These are phyloP conservation scores for Pseudomugil tenellus DNA, from an alignment of 2,797 vertebrate species.

Conservation along the genomic window DNA sequence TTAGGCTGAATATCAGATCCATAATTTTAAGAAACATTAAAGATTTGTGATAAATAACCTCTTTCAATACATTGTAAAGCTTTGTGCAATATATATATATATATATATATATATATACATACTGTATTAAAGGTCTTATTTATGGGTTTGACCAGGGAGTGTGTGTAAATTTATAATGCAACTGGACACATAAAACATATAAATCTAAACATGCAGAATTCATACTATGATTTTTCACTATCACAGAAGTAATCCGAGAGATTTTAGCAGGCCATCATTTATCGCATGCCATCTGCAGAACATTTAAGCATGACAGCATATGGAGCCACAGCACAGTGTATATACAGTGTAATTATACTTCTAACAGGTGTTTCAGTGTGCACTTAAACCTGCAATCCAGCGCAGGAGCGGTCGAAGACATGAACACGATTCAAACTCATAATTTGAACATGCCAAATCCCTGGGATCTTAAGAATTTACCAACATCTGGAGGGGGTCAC, in stretches of 20 bases:
- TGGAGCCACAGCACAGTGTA: conserved; percentile 55
- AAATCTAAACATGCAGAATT: conserved; percentile 14
- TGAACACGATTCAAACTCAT: conserved; percentile 68
- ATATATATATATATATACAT: neutral
- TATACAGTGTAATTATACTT: conserved; percentile 78
- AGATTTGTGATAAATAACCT: neutral
- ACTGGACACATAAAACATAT: conserved; percentile 16
- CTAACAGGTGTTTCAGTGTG: conserved; percentile 80
- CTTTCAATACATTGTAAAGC: too few relatives aligned
- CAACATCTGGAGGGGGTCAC: conserved; percentile 80
- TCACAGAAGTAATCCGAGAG: conserved; percentile 34
- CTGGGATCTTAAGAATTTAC: conserved; percentile 73
- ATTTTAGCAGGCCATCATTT: conserved; percentile 48
- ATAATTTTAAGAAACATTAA: neutral
- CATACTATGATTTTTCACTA: conserved; percentile 34
- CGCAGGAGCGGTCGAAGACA: conserved; percentile 58
- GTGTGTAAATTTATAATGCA: neutral
- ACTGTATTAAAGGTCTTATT: neutral
- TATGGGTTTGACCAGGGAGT: neutral
- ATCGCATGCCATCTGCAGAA: conserved; percentile 71
- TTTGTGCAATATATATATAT: too few relatives aligned
- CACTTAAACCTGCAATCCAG: conserved; percentile 80
- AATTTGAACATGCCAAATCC: conserved; percentile 73
- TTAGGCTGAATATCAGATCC: neutral
- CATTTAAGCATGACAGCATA: conserved; percentile 56